Base-by-base conservation (phyloP, 2,113 vertebrate species). In the Myotis brandtii region DNA sequence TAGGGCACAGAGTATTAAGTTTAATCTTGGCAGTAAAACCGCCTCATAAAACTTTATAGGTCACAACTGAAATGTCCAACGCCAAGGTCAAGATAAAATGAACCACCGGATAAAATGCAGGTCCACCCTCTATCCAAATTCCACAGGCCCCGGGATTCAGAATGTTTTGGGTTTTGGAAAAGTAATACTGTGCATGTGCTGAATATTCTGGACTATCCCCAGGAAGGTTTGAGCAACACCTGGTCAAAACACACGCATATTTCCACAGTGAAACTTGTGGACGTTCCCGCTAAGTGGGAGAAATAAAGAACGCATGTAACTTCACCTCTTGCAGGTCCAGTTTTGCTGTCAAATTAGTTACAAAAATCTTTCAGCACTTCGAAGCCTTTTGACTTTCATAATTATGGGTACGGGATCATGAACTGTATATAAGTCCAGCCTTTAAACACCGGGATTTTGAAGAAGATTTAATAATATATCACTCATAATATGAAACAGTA, bases 11-110 rank as follows among this genome's bases (percentile, higher is more conserved):
- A 70, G 69, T 27, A 23, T 89, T 30, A 54, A 56, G 32, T 70
- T 96, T 90, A 85, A 93, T 95, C 76, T 86, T 66, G 48, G 90
- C 27, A 34, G 80, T 92, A 84, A 94, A 95, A 87, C 69, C 67
- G 66, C 70, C 70, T 89, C 75, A 32, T 95, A 87, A 93, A 76
- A 40, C 85, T 95, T 56, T 83, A 87, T 10, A 86, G 92, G 59
- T 82, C 93, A n/a, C 82, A 21, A 82, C 66, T 50, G 72, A 76
- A 72, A 56, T 20, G 43, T 34, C 82, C 54, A 76, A 66, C 20
- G 94, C 18, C 93, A 94, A 90, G 77, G 85, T 75, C 88, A 62
- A 50, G 52, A 92, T 88, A 80, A 72, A 96, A 84, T 14, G 91
- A 89, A 59, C 80, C 9, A 34, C 70, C 8, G 14, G 32, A 13